Base-by-base conservation (phyloP, 1,140 invertebrate genomes). In the Ditylenchus dipsaci region DNA sequence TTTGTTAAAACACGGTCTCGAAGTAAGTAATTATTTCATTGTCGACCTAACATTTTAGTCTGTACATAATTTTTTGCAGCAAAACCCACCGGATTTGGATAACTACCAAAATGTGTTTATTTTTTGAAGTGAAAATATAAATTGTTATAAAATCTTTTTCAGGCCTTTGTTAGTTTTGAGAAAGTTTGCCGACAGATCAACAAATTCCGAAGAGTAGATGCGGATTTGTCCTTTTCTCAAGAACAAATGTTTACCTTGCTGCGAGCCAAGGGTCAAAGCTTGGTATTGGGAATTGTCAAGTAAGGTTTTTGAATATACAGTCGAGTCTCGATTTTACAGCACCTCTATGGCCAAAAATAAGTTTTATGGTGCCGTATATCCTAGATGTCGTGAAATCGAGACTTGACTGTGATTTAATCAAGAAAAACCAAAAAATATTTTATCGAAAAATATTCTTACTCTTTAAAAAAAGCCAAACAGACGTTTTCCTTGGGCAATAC, bases 251-350 rank as follows among this genome's bases (percentile, higher is more conserved):
- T 21, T 19, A 15, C n/a, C 15, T 19, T 45, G 15, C 59, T 38
- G 17, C 29, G 29, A 29, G 15, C 29, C 59, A 45, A 45, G 19
- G 27, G 38, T 45, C 59, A 61, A 33, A 61, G 59, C 59, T 61
- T 61, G 19, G n/a, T 61, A 21, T 27, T 61, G 27, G 59, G 59
- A 3, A 19, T 61, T 19, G 59, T 61, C n/a, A 61, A 61, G 59
- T 61, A 30, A 19, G 59, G 7, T 29, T 19, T 57, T n/a, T n/a
- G n/a, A n/a, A n/a, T n/a, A n/a, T n/a, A n/a, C n/a, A n/a, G n/a
- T n/a, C n/a, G n/a, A n/a, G n/a, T n/a, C n/a, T n/a, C n/a, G n/a
- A n/a, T n/a, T n/a, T n/a, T n/a, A n/a, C n/a, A n/a, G n/a, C n/a
- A n/a, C n/a, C n/a, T n/a, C n/a, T n/a, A n/a, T n/a, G n/a, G n/a